Evolutionary conservation across 2,888 invertebrate genomes (phyloP).

Genomic region (Apocheima hispidaria): DNA sequence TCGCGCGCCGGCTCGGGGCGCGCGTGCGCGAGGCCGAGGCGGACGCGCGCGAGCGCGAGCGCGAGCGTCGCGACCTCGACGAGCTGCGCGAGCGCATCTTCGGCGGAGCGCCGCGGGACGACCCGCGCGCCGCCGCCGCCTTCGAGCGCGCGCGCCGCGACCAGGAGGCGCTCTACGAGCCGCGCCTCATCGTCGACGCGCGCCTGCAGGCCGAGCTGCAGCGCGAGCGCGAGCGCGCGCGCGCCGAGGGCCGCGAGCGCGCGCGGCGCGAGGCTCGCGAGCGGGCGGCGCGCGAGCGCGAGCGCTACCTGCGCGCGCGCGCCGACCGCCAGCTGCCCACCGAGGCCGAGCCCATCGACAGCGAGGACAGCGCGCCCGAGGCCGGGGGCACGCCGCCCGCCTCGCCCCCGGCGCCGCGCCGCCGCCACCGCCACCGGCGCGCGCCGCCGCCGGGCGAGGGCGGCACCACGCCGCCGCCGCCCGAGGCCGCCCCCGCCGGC

Average conservation of each 20-base stretch:
- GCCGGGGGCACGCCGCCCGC: conserved; percentile 35
- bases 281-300: conserved; percentile 69
- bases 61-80: conserved; percentile 94
- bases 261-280: conserved; percentile 84
- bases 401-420: conserved; percentile 40
- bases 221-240: conserved; percentile 44
- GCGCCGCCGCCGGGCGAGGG: conserved; percentile 1
- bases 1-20: conserved; percentile 95
- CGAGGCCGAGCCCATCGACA: conserved; percentile 91
- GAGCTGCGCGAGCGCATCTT: conserved; percentile 87
- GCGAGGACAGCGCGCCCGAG: conserved; percentile 82
- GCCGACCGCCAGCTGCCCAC: conserved; percentile 88
- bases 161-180: conserved; percentile 93
- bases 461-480: conserved; percentile 24
- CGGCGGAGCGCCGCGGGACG: conserved; percentile 86
- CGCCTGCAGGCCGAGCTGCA: conserved; percentile 86
- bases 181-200: conserved; percentile 92
- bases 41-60: conserved; percentile 93
- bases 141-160: conserved; percentile 79
- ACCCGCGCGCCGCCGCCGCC: conserved; percentile 59
- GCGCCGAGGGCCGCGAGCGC: conserved; percentile 82
- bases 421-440: conserved; percentile 42
- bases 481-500: conserved; percentile 7
- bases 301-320: conserved; percentile 83
- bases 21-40: conserved; percentile 97